Evolutionary conservation across 2,113 vertebrate species (phyloP).

Genomic region (Drymodes brunneopygia): DNA sequence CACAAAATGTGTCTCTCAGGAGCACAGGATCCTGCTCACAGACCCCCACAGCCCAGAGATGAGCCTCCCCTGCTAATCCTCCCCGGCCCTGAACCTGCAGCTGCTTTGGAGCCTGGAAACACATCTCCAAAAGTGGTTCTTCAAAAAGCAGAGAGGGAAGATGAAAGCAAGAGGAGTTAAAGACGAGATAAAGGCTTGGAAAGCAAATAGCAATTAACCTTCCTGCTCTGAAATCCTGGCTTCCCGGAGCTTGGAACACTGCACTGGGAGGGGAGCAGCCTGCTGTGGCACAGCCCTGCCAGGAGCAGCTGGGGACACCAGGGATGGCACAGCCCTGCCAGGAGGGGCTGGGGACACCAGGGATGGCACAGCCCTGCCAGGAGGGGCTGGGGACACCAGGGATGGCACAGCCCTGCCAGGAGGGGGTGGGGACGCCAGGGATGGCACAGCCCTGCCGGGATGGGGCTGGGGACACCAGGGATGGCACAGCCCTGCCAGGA

Average conservation of each 20-base stretch:
- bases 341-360: neutral
- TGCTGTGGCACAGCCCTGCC: neutral
- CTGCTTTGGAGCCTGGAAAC: neutral
- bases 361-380: neutral
- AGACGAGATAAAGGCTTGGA: neutral
- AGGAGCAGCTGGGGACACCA: neutral
- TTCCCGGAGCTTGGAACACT: neutral
- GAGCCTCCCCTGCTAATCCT: neutral
- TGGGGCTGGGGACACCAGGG: neutral
- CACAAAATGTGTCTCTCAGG: neutral
- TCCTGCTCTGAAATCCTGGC: neutral
- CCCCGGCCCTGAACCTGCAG: neutral
- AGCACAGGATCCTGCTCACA: neutral
- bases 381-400: neutral
- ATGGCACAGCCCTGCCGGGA: neutral
- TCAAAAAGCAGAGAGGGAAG: neutral
- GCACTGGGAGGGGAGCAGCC: neutral
- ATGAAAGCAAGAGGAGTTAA: neutral
- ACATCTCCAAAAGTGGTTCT: neutral
- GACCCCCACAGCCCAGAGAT: fast-evolving
- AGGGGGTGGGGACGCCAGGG: neutral
- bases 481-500: neutral
- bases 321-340: neutral
- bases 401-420: neutral
- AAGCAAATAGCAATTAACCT: constrained; percentile 30